Evolutionary conservation across 2,888 invertebrate genomes (phyloP), one percentile per base, ranked within the genome.

Genomic region (Ptychoptera contaminata): DNA sequence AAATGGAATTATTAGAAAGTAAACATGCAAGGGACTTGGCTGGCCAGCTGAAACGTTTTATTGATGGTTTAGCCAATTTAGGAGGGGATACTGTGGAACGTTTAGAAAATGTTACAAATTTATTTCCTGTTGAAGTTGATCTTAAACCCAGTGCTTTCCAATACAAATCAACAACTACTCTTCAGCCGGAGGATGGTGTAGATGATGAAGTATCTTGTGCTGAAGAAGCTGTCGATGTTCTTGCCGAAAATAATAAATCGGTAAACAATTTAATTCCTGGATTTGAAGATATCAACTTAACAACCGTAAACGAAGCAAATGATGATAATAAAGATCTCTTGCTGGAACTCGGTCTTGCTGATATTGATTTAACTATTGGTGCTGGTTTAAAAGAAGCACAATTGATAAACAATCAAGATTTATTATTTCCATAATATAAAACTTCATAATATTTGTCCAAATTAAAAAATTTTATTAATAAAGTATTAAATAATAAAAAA

Each of bases 1-100:
- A 99, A 67, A 74, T 99, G 65, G 98, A 98, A 64, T 69, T 99
- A 12, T 66, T 99, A 16, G 98, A 99, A 59, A 93, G 93, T 59
- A 99, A 98, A 65, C 97, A 97, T 63, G 92, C 97, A 0, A 93
- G 94, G 60, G 94, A 97, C 54, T 81, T 96, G 3, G 91, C 92
- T 0, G 79, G 77, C 51, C 88, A 90, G 54, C 65, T 90, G 8
- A 79, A 85, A 48, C 76, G 84, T 52, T 77, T 96, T 46, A 82
- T 94, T 11, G 77, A 83, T 44, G 90, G 88, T 1, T 71, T 98
- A 50, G 79, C 88, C 0, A 75, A 76, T 14, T 69, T 74, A 45
- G 71, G 73, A 47, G 64, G 67, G 62, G 83, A 85, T 54, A 82
- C 87, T 5, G 74, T 82, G 47, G 76, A 77, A 31, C 73, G 88